Evolutionary conservation across 2,797 vertebrate genomes (phyloP), one percentile per base, ranked within the genome.

Genomic region (Oryzias sinensis): DNA sequence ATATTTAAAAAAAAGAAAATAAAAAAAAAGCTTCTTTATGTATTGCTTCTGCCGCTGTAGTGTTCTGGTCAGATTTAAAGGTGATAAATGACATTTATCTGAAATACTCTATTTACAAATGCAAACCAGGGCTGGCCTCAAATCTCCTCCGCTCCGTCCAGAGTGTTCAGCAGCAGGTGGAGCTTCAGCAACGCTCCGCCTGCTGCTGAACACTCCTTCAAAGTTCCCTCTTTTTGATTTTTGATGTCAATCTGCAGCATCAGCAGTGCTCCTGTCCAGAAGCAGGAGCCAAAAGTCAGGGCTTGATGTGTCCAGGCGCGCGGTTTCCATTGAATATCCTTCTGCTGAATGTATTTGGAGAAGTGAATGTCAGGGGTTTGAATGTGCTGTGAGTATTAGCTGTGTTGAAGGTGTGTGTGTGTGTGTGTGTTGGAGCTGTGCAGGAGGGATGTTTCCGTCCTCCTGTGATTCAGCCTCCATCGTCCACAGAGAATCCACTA

Each of bases 61-160:
- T 90, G 88, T 89, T 79, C 87, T 83, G 78, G 74, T 88, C 77
- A 76, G 64, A 86, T 76, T 76, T 79, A 86, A 82, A 83, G 68
- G 83, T 63, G 69, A 80, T 79, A 80, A 74, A 82, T 64, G 59
- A 84, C 87, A 81, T 89, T 86, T 89, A 90, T 90, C 82, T 84
- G 73, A 84, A 90, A 88, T 81, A 86, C 87, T 89, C 83, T 90
- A 85, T 85, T 87, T 83, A 85, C 83, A 68, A 79, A 80, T 74
- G 86, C 83, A 79, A 52, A 69, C 53, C 81, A 77, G 85, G 83
- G 83, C 68, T 82, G 81, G 81, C 71, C 85, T 84, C 80, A 81
- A 67, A 33, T 11, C 33, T 33, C 8, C 11, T 33, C 33, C 1
- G 33, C 33, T 33, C 33, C 33, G 33, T 33, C 33, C 64, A 18